These are phyloP conservation scores for Cairina moschata DNA, from an alignment of 2,113 vertebrate genomes.

Conservation along the genomic window DNA sequence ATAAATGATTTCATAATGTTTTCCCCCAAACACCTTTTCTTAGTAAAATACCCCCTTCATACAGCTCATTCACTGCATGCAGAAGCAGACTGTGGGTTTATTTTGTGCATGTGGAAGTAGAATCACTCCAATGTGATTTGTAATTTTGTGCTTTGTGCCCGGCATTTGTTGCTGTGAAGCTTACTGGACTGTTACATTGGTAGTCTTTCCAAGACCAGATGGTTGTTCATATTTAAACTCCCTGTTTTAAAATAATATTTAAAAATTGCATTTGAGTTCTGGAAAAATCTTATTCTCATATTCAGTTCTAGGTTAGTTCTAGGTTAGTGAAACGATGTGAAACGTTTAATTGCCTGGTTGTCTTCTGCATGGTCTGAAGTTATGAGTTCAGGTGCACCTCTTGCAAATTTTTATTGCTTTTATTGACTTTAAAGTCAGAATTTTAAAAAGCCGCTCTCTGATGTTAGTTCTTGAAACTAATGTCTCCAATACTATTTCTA, in stretches of 20 bases:
- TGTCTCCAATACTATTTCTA: not conserved
- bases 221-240: slow-evolving; percentile 10
- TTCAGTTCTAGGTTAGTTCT: not conserved
- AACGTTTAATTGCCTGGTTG: not conserved
- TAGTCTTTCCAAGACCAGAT: slow-evolving; percentile 57
- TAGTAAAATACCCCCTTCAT: not conserved
- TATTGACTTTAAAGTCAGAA: not conserved
- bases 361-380: not conserved
- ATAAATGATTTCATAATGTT: slow-evolving; percentile 38
- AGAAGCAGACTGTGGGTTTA: not conserved
- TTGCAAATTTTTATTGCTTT: not conserved
- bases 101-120: not conserved
- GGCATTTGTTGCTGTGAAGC: not conserved
- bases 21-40: slow-evolving; percentile 52
- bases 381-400: not conserved
- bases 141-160: not conserved
- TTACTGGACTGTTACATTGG: not conserved
- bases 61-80: not conserved
- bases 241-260: slow-evolving; percentile 16
- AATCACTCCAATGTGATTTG: not conserved
- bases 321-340: not conserved
- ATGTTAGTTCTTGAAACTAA: not conserved
- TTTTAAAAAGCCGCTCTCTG: not conserved
- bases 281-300: not conserved
- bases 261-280: not conserved